phyloP scores from a whole-genome alignment of 2,888 invertebrate species.

The Agrochola lychnidis region DNA sequence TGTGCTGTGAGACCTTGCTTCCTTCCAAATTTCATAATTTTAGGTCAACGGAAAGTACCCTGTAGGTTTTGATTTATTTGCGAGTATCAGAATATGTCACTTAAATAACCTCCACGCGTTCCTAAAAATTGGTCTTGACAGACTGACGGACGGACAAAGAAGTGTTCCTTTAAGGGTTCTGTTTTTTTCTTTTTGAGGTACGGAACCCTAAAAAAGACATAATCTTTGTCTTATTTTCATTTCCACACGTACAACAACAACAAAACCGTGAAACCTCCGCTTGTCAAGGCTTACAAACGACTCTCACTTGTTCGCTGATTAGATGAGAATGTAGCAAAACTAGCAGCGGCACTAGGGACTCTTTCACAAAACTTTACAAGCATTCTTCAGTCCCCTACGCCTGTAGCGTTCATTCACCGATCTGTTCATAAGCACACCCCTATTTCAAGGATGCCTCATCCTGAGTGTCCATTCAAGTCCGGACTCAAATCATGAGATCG shows the following conservation, averaged over 20 bases:
- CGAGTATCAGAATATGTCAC: too few relatives aligned
- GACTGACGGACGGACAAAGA: too few relatives aligned
- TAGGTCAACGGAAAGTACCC: too few relatives aligned
- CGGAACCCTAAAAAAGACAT: too few relatives aligned
- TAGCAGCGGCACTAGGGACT: slow-evolving; percentile 12
- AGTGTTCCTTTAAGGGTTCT: too few relatives aligned
- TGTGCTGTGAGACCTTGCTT: too few relatives aligned
- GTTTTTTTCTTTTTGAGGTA: too few relatives aligned
- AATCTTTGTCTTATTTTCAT: neutral
- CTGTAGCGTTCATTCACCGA: slow-evolving; percentile 26
- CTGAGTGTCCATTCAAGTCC: slow-evolving; percentile 48
- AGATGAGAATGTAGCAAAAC: slow-evolving; percentile 32
- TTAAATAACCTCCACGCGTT: too few relatives aligned
- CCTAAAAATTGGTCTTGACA: too few relatives aligned
- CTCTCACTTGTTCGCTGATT: slow-evolving; percentile 31
- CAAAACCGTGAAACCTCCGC: neutral
- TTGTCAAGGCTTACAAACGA: slow-evolving; percentile 7
- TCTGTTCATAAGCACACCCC: slow-evolving; percentile 48
- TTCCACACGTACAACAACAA: neutral
- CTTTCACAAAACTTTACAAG: slow-evolving; percentile 38
- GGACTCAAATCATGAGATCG: slow-evolving; percentile 50
- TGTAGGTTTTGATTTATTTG: too few relatives aligned
- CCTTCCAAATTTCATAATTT: too few relatives aligned
- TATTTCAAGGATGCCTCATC: slow-evolving; percentile 37
- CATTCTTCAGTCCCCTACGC: slow-evolving; percentile 32